phyloP scores from a whole-genome alignment of 2,113 vertebrate genomes.

The Rhinolophus sinicus region DNA sequence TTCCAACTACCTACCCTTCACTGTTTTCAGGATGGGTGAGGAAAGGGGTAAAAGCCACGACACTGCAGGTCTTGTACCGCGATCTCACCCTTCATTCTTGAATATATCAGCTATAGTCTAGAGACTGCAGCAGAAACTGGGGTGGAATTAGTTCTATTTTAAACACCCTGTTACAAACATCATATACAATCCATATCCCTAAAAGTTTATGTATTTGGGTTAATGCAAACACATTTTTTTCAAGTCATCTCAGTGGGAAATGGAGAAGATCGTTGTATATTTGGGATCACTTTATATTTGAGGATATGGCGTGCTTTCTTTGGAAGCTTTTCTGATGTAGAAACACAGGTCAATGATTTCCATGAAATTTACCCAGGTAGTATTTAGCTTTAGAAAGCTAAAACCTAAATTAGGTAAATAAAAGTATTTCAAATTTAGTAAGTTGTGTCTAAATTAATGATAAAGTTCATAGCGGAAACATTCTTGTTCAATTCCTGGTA shows the following conservation, averaged over 20 bases:
- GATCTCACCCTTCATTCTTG: not conserved
- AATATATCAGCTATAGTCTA: not conserved
- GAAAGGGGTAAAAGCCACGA: not conserved
- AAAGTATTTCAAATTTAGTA: not conserved
- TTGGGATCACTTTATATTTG: not conserved
- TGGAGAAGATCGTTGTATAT: not conserved
- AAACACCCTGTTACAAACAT: not conserved
- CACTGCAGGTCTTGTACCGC: not conserved
- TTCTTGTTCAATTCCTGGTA: not conserved
- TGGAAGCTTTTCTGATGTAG: not conserved
- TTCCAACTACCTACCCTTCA: not conserved
- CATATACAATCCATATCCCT: not conserved
- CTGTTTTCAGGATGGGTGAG: not conserved
- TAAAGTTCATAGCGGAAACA: not conserved
- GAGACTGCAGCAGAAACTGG: not conserved
- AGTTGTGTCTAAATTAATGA: not conserved
- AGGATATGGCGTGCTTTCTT: not conserved
- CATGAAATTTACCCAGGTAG: not conserved
- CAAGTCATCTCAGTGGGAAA: not conserved
- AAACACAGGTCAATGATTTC: conserved; percentile 1
- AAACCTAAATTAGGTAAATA: not conserved
- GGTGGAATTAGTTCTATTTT: not conserved
- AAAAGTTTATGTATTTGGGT: not conserved
- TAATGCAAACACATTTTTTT: not conserved
- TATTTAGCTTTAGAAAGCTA: not conserved